These are phyloP conservation scores for Drosophila rufa DNA, from an alignment of 1,140 invertebrate species.

Conservation along the genomic window DNA sequence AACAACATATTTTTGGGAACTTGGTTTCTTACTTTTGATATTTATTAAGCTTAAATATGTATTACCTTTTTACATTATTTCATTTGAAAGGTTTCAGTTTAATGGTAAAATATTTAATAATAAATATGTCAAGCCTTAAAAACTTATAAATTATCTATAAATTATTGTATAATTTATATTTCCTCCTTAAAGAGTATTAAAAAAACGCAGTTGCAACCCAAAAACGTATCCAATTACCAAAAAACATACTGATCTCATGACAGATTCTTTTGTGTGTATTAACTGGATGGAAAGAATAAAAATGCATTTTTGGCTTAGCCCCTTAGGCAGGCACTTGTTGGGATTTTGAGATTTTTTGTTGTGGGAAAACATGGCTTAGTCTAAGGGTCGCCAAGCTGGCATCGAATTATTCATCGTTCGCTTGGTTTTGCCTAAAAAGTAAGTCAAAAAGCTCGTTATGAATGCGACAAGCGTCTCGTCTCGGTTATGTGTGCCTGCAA, in stretches of 20 bases:
- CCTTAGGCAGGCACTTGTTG: constrained; percentile 18
- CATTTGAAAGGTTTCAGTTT: no score
- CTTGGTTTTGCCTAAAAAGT: constrained; percentile 42
- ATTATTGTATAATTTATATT: background rate
- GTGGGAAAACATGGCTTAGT: constrained; percentile 46
- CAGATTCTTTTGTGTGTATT: constrained; percentile 14
- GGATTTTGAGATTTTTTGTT: constrained; percentile 24
- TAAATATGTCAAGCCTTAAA: no score
- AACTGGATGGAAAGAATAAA: background rate
- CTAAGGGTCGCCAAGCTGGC: constrained; percentile 3
- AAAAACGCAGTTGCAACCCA: no score
- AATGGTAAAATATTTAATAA: no score
- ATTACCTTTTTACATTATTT: no score
- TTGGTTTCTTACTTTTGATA: no score
- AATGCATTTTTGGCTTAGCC: constrained; percentile 13
- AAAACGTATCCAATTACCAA: constrained; percentile 18
- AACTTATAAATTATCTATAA: no score
- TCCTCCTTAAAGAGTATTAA: constrained; percentile 1
- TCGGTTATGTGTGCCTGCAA: constrained; percentile 35
- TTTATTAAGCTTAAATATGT: no score
- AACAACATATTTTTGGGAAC: no score
- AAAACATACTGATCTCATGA: constrained; percentile 1
- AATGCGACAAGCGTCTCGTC: constrained; percentile 40
- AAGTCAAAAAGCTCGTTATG: constrained; percentile 55
- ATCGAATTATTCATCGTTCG: constrained; percentile 24